Evolutionary conservation across 1,140 invertebrate genomes (phyloP).

Genomic region (Yoshiicerus persimilis): DNA sequence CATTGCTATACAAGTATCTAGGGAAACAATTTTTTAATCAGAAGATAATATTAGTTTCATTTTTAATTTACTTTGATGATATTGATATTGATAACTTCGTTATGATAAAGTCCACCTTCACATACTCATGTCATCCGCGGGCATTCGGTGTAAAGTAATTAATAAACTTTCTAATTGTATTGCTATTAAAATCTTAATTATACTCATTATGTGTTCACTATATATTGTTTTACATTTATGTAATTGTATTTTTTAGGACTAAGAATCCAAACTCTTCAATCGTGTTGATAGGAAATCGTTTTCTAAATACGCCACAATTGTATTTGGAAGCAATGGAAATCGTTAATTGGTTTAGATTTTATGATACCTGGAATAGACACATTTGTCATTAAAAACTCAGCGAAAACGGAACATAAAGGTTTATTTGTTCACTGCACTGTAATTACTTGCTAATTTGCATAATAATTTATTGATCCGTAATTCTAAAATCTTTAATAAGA

Average conservation of each 20-base stretch:
- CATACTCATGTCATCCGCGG: background rate
- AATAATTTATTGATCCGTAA: no score
- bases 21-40: no score
- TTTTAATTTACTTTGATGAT: background rate
- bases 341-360: conserved; percentile 34
- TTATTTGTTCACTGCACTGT: background rate
- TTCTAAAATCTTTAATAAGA: no score
- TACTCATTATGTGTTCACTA: no score
- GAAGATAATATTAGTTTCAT: background rate
- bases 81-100: background rate
- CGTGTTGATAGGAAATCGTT: conserved; percentile 14
- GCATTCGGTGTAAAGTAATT: background rate
- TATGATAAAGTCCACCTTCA: conserved; percentile 6
- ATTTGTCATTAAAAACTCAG: background rate
- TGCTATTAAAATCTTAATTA: no score
- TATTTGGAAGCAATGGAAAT: conserved; percentile 1
- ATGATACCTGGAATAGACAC: conserved; percentile 25
- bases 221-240: no score
- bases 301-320: background rate
- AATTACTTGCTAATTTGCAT: background rate
- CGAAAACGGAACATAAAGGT: background rate
- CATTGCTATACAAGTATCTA: no score
- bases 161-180: background rate
- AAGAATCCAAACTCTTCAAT: background rate
- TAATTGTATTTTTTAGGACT: background rate